phyloP scores from a whole-genome alignment of 1,140 invertebrate genomes.

The Teleopsis dalmanni region DNA sequence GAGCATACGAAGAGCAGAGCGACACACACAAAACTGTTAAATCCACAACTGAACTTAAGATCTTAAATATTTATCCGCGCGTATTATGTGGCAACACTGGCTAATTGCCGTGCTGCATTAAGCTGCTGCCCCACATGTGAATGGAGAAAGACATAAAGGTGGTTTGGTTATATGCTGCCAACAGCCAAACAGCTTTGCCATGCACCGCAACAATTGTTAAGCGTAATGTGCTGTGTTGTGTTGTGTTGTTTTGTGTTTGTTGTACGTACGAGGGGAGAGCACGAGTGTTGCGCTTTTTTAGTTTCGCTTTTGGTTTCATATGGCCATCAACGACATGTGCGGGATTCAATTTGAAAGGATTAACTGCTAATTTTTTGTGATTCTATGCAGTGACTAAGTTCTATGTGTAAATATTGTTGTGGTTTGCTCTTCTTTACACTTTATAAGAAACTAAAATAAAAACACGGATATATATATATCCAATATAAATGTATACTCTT shows the following conservation, averaged over 20 bases:
- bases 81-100: conserved; percentile 43
- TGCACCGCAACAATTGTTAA: background rate
- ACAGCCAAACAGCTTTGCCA: background rate
- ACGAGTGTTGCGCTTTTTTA: too few species aligned
- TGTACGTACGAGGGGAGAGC: too few species aligned
- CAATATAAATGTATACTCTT: too few species aligned
- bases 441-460: too few species aligned
- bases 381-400: conserved; percentile 35
- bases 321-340: conserved; percentile 27
- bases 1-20: conserved; percentile 16
- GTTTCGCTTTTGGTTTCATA: conserved; percentile 9
- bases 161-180: background rate
- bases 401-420: too few species aligned
- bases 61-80: conserved; percentile 42
- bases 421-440: too few species aligned
- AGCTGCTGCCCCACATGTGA: conserved; percentile 6
- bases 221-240: background rate
- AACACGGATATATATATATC: too few species aligned
- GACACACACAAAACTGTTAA: conserved; percentile 17
- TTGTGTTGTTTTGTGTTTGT: too few species aligned
- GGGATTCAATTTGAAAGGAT: conserved; percentile 44
- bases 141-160: conserved; percentile 13
- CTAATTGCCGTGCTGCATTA: conserved; percentile 35
- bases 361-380: conserved; percentile 44
- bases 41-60: conserved; percentile 30